Conservation (phyloP, 2,113 vertebrate genomes). For the Argyrosomus japonicus region DNA sequence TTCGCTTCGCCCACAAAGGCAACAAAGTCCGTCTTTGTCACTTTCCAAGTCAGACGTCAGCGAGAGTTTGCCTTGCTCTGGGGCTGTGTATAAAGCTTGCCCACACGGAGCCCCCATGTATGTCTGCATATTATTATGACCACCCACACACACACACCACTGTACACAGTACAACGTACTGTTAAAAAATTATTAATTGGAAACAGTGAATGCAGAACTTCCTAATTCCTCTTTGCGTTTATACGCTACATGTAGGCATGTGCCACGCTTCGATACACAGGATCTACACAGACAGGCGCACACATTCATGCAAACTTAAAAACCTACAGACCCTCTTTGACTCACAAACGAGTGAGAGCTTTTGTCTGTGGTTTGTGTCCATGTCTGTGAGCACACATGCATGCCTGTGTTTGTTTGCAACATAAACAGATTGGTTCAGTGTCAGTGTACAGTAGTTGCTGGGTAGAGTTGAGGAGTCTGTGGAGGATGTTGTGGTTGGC, state of each 20-base stretch:
- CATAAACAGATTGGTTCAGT: conserved; percentile 31
- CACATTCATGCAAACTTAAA: conserved; percentile 40
- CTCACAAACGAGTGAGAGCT: conserved; percentile 1
- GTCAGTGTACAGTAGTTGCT: conserved; percentile 67
- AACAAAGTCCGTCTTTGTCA: conserved; percentile 78
- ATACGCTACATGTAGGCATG: conserved; percentile 3
- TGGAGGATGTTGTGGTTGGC: conserved; percentile 61
- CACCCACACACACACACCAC: conserved; percentile 21
- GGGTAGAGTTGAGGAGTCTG: conserved; percentile 69
- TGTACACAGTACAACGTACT: conserved; percentile 44
- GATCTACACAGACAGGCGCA: background rate
- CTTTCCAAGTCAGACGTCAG: conserved; percentile 75
- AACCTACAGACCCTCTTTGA: conserved; percentile 24
- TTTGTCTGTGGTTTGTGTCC: conserved; percentile 30
- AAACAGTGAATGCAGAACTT: conserved; percentile 49
- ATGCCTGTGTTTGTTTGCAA: conserved; percentile 47
- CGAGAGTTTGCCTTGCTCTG: conserved; percentile 53
- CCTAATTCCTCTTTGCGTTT: conserved; percentile 41
- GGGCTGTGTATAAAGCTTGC: conserved; percentile 54
- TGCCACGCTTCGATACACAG: background rate
- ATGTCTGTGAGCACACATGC: conserved; percentile 37
- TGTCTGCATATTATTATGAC: conserved; percentile 36
- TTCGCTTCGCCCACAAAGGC: conserved; percentile 71
- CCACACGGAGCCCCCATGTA: conserved; percentile 45
- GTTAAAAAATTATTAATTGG: conserved; percentile 24